These are phyloP conservation scores for Lycophotia porphyrea DNA, from an alignment of 2,888 invertebrate genomes.

Conservation along the genomic window DNA sequence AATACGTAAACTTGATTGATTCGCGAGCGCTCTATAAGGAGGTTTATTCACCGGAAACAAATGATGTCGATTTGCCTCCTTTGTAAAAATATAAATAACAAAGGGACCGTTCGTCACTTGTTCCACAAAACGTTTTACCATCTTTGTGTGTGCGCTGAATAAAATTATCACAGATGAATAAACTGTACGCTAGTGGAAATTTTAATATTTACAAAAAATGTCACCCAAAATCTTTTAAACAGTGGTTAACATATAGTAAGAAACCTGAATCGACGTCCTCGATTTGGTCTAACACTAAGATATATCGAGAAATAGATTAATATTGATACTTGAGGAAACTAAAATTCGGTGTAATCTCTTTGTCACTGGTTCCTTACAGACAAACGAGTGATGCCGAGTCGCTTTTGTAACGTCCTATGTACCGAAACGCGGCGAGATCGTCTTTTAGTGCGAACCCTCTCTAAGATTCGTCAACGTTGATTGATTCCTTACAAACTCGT, in stretches of 20 bases:
- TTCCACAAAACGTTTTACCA: slow-evolving; percentile 18
- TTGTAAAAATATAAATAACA: background rate
- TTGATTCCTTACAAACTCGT: slow-evolving; percentile 57
- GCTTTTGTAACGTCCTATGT: background rate
- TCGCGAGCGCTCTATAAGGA: background rate
- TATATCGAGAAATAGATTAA: background rate
- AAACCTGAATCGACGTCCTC: background rate
- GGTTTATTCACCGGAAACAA: slow-evolving; percentile 10
- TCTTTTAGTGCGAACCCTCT: background rate
- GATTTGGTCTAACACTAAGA: too few species aligned
- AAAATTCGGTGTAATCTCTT: background rate
- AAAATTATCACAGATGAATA: slow-evolving; percentile 5
- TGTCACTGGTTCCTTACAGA: background rate
- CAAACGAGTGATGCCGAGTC: background rate
- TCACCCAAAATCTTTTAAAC: background rate
- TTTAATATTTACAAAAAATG: background rate
- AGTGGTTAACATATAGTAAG: background rate
- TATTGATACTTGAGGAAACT: background rate
- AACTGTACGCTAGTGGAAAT: background rate
- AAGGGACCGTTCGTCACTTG: slow-evolving; percentile 9
- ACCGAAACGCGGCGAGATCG: background rate
- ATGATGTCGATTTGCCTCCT: background rate
- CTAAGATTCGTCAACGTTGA: slow-evolving; percentile 47
- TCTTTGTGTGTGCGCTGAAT: background rate
- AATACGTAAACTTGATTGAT: slow-evolving; percentile 45